Percentiles rank a stretch among this genome's conserved stretches.
Evolutionary conservation across 1,140 invertebrate genomes (phyloP).

Genomic region (Brachionus paranguensis): DNA sequence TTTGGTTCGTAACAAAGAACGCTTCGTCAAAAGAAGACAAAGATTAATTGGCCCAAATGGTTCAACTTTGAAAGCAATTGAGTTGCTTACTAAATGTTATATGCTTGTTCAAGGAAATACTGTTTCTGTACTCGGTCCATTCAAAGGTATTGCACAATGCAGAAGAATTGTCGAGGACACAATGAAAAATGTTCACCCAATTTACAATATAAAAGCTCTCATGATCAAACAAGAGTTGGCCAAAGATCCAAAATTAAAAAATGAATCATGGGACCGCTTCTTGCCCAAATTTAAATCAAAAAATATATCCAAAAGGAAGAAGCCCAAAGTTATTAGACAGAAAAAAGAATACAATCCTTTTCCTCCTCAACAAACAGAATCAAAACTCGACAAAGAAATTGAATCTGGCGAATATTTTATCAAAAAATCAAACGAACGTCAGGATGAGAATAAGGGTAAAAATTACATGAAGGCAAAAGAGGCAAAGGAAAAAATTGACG

Average conservation of each 20-base stretch:
- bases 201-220: conserved; percentile 91
- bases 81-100: conserved; percentile 94
- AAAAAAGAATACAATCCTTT: conserved; percentile 82
- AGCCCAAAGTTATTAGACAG: conserved; percentile 61
- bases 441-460: background rate
- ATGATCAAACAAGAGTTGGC: conserved; percentile 95
- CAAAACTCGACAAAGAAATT: conserved; percentile 85
- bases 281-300: conserved; percentile 90
- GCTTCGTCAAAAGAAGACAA: conserved; percentile 90
- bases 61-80: conserved; percentile 92
- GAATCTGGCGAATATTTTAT: conserved; percentile 95
- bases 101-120: conserved; percentile 94
- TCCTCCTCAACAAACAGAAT: conserved; percentile 83
- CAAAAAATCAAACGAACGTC: conserved; percentile 65
- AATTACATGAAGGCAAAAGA: conserved; percentile 29
- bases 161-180: conserved; percentile 87
- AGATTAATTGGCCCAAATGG: conserved; percentile 92
- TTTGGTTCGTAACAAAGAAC: conserved; percentile 81
- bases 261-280: conserved; percentile 95
- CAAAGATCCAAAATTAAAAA: conserved; percentile 78
- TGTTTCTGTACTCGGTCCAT: conserved; percentile 89
- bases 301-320: conserved; percentile 75
- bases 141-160: conserved; percentile 82
- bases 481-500: background rate
- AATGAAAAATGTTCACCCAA: conserved; percentile 99